Conservation (phyloP, 2,113 vertebrate species). For the Peucedramus taeniatus region DNA sequence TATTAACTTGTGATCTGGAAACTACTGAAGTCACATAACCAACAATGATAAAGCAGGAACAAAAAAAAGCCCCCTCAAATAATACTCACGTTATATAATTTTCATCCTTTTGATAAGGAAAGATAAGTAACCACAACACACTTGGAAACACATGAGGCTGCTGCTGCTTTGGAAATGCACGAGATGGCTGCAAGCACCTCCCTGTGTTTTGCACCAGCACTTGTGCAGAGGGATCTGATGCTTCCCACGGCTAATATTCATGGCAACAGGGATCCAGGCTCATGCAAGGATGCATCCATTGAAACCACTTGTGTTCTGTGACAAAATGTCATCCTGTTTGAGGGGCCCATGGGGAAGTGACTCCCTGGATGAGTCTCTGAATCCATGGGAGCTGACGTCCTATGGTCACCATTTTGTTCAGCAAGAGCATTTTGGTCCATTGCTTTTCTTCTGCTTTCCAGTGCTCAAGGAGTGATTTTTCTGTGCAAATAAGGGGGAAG, state of each 20-base stretch:
- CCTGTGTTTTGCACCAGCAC: background rate
- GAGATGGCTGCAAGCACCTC: background rate
- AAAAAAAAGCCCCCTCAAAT: background rate
- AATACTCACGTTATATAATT: background rate
- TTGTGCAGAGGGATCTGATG: background rate
- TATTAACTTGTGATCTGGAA: background rate
- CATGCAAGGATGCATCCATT: background rate
- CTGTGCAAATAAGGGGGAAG: background rate
- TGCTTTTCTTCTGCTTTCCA: background rate
- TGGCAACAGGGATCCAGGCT: background rate
- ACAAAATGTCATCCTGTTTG: background rate
- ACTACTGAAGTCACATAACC: background rate
- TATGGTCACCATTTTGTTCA: background rate
- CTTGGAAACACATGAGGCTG: background rate
- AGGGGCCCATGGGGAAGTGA: rapidly evolving
- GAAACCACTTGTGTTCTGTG: background rate
- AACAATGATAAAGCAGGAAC: background rate
- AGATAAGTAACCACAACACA: background rate
- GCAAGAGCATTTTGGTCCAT: background rate
- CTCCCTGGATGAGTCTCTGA: background rate
- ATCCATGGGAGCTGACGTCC: background rate
- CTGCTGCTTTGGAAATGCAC: background rate
- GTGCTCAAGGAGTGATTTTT: background rate
- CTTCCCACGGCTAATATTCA: background rate
- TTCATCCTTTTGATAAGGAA: background rate